These are phyloP conservation scores for Microtus ochrogaster DNA, from an alignment of 2,113 vertebrate species.

Conservation along the genomic window DNA sequence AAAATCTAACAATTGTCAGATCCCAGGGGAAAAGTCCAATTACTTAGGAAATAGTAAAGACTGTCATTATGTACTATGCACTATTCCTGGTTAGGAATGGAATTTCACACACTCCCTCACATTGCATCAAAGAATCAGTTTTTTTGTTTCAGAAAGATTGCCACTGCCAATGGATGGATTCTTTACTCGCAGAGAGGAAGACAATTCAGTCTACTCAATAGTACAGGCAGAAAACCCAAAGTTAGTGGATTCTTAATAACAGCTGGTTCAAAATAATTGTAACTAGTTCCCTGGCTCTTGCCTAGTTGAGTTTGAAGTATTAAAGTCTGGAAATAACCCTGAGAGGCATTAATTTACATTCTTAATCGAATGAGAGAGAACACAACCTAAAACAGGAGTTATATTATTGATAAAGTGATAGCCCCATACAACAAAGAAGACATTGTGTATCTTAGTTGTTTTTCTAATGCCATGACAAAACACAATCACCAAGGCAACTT, in stretches of 20 bases:
- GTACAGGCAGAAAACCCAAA: not conserved
- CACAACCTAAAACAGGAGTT: not conserved
- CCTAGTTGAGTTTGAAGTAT: not conserved
- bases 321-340: not conserved
- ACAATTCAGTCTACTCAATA: not conserved
- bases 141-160: not conserved
- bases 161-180: not conserved
- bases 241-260: not conserved
- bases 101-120: not conserved
- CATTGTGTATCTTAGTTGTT: not conserved
- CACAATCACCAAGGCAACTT: not conserved
- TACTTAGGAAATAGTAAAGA: not conserved
- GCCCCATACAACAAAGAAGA: not conserved
- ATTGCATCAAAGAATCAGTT: not conserved
- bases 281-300: rapidly evolving
- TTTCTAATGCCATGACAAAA: not conserved
- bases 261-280: not conserved
- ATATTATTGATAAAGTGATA: not conserved
- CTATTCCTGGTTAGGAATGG: not conserved
- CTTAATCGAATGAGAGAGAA: not conserved
- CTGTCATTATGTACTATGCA: too few relatives aligned
- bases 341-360: not conserved
- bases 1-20: not conserved
- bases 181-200: not conserved
- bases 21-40: not conserved